Percentiles rank a stretch among this genome's conserved stretches.
phyloP scores from a whole-genome alignment of 1,140 invertebrate genomes.

The Aphidius ervi region DNA sequence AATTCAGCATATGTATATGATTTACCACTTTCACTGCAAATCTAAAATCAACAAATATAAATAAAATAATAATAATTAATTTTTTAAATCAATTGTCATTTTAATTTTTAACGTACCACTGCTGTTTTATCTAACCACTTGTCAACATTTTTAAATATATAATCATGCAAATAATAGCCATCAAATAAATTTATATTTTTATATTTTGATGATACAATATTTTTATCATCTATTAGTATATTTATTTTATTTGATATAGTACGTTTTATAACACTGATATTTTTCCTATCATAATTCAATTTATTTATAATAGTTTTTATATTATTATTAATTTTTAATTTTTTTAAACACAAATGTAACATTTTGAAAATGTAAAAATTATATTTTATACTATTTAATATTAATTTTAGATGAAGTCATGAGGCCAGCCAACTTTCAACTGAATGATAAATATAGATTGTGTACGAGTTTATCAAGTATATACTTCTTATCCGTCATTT shows the following conservation, averaged over 20 bases:
- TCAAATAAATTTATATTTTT: slow-evolving; percentile 1
- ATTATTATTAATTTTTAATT: too few relatives aligned
- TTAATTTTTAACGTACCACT: slow-evolving; percentile 2
- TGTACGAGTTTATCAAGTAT: too few relatives aligned
- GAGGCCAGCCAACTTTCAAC: slow-evolving; percentile 3
- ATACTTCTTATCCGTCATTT: too few relatives aligned
- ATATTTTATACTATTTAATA: too few relatives aligned
- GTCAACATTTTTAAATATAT: slow-evolving; percentile 18
- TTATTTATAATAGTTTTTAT: too few relatives aligned
- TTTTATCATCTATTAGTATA: background rate
- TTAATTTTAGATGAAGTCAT: background rate
- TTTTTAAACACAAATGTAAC: background rate
- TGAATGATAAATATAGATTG: too few relatives aligned
- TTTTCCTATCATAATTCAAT: too few relatives aligned
- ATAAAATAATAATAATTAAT: background rate
- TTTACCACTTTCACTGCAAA: slow-evolving; percentile 62
- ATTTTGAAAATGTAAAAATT: background rate
- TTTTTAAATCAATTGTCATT: background rate
- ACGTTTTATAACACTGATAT: too few relatives aligned
- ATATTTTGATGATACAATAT: slow-evolving; percentile 9
- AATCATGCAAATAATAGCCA: slow-evolving; percentile 13
- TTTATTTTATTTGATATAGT: background rate
- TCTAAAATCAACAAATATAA: too few relatives aligned
- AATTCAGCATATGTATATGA: slow-evolving; percentile 65
- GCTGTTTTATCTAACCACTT: slow-evolving; percentile 23